A percentile compares a stretch with the other conserved stretches of the same genome.
Evolutionary conservation across 2,113 vertebrate species (phyloP).

Genomic region (Actinemys pallida): DNA sequence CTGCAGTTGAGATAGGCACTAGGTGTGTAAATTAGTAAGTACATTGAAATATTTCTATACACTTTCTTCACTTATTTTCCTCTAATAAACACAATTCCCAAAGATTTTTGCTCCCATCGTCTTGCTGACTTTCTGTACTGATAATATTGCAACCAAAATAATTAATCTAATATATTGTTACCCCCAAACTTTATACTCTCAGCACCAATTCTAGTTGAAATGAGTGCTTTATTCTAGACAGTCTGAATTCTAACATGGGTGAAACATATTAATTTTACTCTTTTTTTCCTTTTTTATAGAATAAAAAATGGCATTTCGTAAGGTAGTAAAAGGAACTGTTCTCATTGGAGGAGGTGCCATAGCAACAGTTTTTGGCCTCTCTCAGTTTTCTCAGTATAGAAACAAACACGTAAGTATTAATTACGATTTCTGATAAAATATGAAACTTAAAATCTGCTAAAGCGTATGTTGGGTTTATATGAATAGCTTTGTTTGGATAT

Average conservation of each 20-base stretch:
- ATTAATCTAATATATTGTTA: conserved; percentile 11
- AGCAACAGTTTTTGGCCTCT: conserved; percentile 88
- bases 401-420: conserved; percentile 87
- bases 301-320: conserved; percentile 93
- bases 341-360: conserved; percentile 89
- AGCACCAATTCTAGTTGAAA: conserved; percentile 36
- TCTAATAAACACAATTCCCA: background rate
- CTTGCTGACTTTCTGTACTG: conserved; percentile 50
- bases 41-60: background rate
- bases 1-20: background rate
- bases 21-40: background rate
- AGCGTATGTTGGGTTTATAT: conserved; percentile 14
- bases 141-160: background rate
- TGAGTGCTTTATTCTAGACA: background rate
- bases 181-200: background rate
- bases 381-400: conserved; percentile 91
- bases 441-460: conserved; percentile 59
- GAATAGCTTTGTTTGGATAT: conserved; percentile 15
- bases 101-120: background rate
- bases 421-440: conserved; percentile 61
- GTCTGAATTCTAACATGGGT: conserved; percentile 31
- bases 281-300: conserved; percentile 42
- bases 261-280: conserved; percentile 64
- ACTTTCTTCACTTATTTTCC: background rate
- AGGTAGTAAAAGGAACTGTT: conserved; percentile 85